Evolutionary conservation across 1,140 invertebrate species (phyloP).

Genomic region (Eriocheir sinensis): DNA sequence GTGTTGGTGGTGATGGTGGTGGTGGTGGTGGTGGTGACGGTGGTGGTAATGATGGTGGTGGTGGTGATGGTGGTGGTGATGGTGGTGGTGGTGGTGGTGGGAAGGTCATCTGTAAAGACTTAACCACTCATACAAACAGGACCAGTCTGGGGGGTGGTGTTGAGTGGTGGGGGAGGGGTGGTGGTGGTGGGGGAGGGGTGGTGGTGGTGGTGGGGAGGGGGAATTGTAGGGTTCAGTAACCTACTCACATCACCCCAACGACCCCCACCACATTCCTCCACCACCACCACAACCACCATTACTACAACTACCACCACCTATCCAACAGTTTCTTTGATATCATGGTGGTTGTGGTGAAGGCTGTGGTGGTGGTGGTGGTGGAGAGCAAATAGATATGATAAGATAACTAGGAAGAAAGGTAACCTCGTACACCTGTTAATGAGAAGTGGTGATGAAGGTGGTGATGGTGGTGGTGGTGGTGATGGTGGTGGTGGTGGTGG

Average conservation of each 20-base stretch:
- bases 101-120: neutral
- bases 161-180: no score
- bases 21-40: neutral
- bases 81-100: neutral
- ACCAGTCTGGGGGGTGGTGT: neutral
- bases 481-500: no score
- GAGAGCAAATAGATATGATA: neutral
- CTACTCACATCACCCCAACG: neutral
- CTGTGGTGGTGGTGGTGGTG: neutral
- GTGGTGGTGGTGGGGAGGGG: neutral
- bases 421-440: neutral
- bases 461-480: no score
- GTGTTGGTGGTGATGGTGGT: neutral
- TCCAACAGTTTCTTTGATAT: neutral
- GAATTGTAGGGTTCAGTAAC: neutral
- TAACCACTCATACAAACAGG: neutral
- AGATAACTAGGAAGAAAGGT: neutral
- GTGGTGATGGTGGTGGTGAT: neutral
- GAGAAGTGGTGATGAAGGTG: no score
- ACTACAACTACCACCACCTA: neutral
- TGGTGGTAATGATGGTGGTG: neutral
- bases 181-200: neutral
- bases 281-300: neutral
- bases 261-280: neutral
- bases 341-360: neutral